Evolutionary conservation across 2,113 vertebrate species (phyloP).

Genomic region (Chaetura pelagica): DNA sequence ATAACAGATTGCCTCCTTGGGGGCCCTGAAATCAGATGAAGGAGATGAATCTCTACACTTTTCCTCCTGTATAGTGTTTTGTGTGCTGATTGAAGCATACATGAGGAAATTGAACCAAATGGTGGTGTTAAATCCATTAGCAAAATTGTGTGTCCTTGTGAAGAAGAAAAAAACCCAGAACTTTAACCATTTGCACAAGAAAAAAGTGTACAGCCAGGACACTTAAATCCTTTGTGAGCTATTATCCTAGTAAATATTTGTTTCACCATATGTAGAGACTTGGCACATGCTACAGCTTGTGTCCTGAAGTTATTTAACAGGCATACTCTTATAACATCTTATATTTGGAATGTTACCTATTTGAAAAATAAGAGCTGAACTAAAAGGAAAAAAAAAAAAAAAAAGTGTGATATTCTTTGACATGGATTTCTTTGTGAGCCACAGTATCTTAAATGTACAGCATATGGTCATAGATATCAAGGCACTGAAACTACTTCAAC

Average conservation of each 20-base stretch:
- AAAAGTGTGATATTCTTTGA: background rate
- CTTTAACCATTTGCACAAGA: slow-evolving; percentile 62
- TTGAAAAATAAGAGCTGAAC: background rate
- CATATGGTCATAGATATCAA: background rate
- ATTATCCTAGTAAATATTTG: slow-evolving; percentile 61
- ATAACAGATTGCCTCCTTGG: slow-evolving; percentile 33
- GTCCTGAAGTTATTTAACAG: slow-evolving; percentile 72
- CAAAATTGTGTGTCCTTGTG: slow-evolving; percentile 45
- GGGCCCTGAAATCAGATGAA: slow-evolving; percentile 39
- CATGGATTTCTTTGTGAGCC: background rate
- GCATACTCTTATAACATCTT: slow-evolving; percentile 31
- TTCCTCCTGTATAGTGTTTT: slow-evolving; percentile 14
- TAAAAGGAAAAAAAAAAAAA: background rate
- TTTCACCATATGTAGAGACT: slow-evolving; percentile 65
- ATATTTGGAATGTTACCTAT: slow-evolving; percentile 10
- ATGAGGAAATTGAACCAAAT: slow-evolving; percentile 76
- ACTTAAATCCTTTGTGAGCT: slow-evolving; percentile 65
- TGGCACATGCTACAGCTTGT: slow-evolving; percentile 32
- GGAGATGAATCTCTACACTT: slow-evolving; percentile 26
- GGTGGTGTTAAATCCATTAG: slow-evolving; percentile 79
- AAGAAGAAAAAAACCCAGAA: slow-evolving; percentile 58
- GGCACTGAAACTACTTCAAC: background rate
- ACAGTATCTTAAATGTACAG: background rate
- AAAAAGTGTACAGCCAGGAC: slow-evolving; percentile 60
- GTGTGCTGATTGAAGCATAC: slow-evolving; percentile 68